Evolutionary conservation across 2,888 invertebrate genomes (phyloP), one percentile per base, ranked within the genome.

Genomic region (Eupithecia centaureata): DNA sequence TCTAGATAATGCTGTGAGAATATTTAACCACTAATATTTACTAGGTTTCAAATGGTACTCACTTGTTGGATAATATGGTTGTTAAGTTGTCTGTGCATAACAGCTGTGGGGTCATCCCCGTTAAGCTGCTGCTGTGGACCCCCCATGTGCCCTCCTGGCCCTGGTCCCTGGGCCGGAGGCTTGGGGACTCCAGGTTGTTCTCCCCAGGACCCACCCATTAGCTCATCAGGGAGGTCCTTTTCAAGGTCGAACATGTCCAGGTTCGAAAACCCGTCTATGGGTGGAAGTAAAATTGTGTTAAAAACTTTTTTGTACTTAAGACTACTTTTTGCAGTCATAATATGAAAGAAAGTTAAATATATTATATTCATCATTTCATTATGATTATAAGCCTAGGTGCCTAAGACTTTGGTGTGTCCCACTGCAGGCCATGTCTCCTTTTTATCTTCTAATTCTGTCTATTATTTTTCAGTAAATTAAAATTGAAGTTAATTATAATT

Each of bases 211-310:
- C 95, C 95, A 67, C 95, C 95, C 90, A 97, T 96, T 77, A 98
- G 94, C 90, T 98, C 98, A 92, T 98, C 98, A 57, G 98, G 98
- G 80, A 98, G 95, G 90, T 97, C 97, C 91, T 97, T 97, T 91
- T 98, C 98, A 89, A 98, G 94, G 92, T 97, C 97, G 88, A 97
- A 96, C 95, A 97, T 97, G 86, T 96, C 96, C 76, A 96, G 95
- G 93, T 96, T 97, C 77, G 97, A 96, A 88, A 96, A 95, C 88
- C 96, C 95, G 95, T 97, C 97, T 96, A 91, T 76, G 82, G 82
- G 82, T 70, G 87, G 33, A 27, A 28, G 27, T 12, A 57, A 56
- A 32, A 63, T 25, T 47, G 8, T 52, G 28, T 61, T 28, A 61
- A 30, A 1, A 47, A 12, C 12, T 47, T 57, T 5, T 13, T 8